These are phyloP conservation scores for Malachius bipustulatus DNA, from an alignment of 2,888 invertebrate genomes.

Conservation along the genomic window DNA sequence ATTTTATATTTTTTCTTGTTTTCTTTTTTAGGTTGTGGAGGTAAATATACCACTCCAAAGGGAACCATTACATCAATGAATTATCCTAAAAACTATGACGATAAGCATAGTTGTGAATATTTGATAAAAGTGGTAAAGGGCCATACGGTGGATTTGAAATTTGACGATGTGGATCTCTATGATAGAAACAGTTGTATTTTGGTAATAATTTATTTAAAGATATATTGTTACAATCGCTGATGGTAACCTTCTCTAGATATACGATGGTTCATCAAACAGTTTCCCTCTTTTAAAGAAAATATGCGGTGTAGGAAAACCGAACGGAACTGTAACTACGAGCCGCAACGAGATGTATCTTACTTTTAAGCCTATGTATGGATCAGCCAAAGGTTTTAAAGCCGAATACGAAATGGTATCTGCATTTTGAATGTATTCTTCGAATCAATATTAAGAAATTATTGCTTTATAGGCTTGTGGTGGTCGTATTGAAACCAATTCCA, in stretches of 20 bases:
- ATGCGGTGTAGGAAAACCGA: slow-evolving; percentile 45
- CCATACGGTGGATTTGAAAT: slow-evolving; percentile 56
- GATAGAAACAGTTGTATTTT: too few species aligned
- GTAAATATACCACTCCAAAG: slow-evolving; percentile 43
- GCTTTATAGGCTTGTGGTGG: slow-evolving; percentile 55
- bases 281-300: slow-evolving; percentile 42
- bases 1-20: too few species aligned
- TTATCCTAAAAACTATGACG: slow-evolving; percentile 71
- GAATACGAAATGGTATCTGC: slow-evolving; percentile 44
- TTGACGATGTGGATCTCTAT: slow-evolving; percentile 54
- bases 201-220: too few species aligned
- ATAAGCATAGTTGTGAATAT: slow-evolving; percentile 68
- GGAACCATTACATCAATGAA: slow-evolving; percentile 69
- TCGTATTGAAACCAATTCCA: slow-evolving; percentile 40
- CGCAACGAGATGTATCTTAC: slow-evolving; percentile 49
- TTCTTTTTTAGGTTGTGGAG: slow-evolving; percentile 66
- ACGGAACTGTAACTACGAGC: slow-evolving; percentile 41
- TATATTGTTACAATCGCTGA: too few species aligned
- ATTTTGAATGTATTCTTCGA: too few species aligned
- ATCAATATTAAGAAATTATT: slow-evolving; percentile 10
- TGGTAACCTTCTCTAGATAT: slow-evolving; percentile 31
- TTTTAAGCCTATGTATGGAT: slow-evolving; percentile 45
- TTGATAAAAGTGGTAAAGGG: slow-evolving; percentile 51
- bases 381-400: slow-evolving; percentile 67
- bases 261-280: slow-evolving; percentile 42